A percentile compares a stretch with the other conserved stretches of the same genome.
phyloP scores from a whole-genome alignment of 2,113 vertebrate species.

The Prionailurus viverrinus region DNA sequence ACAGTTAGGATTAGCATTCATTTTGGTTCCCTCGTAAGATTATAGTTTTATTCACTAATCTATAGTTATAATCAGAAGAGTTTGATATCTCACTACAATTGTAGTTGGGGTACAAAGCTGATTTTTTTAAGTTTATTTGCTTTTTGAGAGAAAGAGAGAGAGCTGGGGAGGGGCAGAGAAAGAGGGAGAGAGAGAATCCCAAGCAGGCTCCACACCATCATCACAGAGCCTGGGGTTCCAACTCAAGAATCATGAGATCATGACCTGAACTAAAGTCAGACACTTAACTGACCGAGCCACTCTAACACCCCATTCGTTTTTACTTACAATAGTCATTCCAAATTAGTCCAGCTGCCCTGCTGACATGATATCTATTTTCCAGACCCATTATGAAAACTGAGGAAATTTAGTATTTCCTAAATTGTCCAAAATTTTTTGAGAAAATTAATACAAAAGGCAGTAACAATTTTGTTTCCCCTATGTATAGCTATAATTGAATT shows the following conservation, averaged over 20 bases:
- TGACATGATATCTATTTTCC: not conserved
- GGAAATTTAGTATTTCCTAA: conserved; percentile 59
- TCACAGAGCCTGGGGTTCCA: too few relatives aligned
- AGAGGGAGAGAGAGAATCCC: too few relatives aligned
- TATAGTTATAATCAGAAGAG: conserved; percentile 30
- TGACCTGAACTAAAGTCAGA: too few relatives aligned
- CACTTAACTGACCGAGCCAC: too few relatives aligned
- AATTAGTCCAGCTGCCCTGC: conserved; percentile 28
- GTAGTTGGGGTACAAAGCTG: not conserved
- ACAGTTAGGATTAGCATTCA: not conserved
- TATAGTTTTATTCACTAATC: conserved; percentile 62
- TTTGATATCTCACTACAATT: conserved; percentile 31
- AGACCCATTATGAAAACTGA: conserved; percentile 34
- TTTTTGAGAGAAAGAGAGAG: too few relatives aligned
- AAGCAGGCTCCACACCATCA: too few relatives aligned
- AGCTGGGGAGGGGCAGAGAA: too few relatives aligned
- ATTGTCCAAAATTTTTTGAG: conserved; percentile 54
- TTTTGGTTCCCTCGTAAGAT: conserved; percentile 8
- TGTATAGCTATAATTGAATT: conserved; percentile 78
- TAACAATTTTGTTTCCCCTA: conserved; percentile 69
- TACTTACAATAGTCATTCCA: not conserved
- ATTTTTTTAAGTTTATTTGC: not conserved
- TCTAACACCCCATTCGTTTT: too few relatives aligned
- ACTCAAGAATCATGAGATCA: too few relatives aligned
- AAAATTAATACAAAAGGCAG: conserved; percentile 65